Evolutionary conservation across 53 echinoderm and acorn worm genomes (phyloP).

Genomic region (Arbacia lixula): DNA sequence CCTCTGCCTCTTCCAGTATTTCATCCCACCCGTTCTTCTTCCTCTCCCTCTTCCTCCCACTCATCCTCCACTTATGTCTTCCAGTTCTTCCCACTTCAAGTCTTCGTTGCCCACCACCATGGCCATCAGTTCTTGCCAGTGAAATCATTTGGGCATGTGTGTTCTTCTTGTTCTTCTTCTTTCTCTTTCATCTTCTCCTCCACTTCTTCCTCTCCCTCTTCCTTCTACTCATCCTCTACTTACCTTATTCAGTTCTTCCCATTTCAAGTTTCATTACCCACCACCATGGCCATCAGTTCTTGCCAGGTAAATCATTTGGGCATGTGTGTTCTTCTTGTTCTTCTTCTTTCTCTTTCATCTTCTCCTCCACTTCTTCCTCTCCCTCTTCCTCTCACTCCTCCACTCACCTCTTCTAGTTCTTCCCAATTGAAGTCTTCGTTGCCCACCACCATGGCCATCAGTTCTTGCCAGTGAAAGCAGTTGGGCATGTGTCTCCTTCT

Average conservation of each 20-base stretch:
- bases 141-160: constrained; percentile 80
- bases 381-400: background rate
- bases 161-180: no score
- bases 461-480: constrained; percentile 89
- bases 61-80: constrained; percentile 56
- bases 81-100: constrained; percentile 97
- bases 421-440: constrained; percentile 97
- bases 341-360: no score
- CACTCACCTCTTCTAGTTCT: constrained; percentile 88
- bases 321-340: no score
- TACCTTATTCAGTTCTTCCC: constrained; percentile 96
- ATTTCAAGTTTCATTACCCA: constrained; percentile 92
- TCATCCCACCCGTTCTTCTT: no score
- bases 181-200: no score
- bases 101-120: constrained; percentile 94
- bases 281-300: constrained; percentile 94
- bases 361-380: no score
- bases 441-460: constrained; percentile 96
- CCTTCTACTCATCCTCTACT: background rate
- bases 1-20: no score
- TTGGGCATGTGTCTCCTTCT: constrained; percentile 85
- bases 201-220: no score
- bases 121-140: constrained; percentile 93
- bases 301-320: constrained; percentile 85
- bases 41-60: no score